Evolutionary conservation across 2,888 invertebrate genomes (phyloP).

Genomic region (Brachycybe producta): DNA sequence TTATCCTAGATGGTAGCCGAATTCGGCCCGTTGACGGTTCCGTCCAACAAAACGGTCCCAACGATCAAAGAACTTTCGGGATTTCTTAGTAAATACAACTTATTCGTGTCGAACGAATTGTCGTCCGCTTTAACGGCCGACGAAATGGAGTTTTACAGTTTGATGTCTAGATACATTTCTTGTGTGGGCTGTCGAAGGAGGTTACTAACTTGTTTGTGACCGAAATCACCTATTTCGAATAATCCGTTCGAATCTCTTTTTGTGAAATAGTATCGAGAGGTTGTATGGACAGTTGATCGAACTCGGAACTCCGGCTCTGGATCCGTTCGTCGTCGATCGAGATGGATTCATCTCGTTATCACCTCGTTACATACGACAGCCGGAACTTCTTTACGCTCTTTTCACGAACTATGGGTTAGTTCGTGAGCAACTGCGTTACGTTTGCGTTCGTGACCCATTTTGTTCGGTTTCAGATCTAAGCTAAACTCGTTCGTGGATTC

Average conservation of each 20-base stretch:
- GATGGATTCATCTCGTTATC: conserved; percentile 65
- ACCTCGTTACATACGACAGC: conserved; percentile 62
- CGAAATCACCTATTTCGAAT: conserved; percentile 2
- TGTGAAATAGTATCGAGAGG: conserved; percentile 65
- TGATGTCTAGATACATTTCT: conserved; percentile 79
- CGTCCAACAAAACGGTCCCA: no score
- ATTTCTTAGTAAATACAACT: conserved; percentile 66
- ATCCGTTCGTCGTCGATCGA: conserved; percentile 64
- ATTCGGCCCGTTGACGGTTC: no score
- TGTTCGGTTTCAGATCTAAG: no score
- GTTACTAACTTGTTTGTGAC: conserved; percentile 37
- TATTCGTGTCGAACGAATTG: conserved; percentile 62
- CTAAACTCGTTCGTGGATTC: conserved; percentile 30
- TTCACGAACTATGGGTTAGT: conserved; percentile 74
- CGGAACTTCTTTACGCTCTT: conserved; percentile 66
- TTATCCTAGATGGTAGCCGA: no score
- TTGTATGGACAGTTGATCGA: conserved; percentile 72
- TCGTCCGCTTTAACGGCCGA: conserved; percentile 68
- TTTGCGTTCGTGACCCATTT: conserved; percentile 7
- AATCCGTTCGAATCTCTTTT: conserved; percentile 2
- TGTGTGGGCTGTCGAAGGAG: conserved; percentile 88
- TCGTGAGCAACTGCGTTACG: neutral
- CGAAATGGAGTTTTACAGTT: conserved; percentile 64
- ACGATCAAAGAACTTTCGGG: conserved; percentile 63
- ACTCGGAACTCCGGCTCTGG: conserved; percentile 72